phyloP scores from a whole-genome alignment of 2,113 vertebrate genomes.

The Chrysochloris asiatica region DNA sequence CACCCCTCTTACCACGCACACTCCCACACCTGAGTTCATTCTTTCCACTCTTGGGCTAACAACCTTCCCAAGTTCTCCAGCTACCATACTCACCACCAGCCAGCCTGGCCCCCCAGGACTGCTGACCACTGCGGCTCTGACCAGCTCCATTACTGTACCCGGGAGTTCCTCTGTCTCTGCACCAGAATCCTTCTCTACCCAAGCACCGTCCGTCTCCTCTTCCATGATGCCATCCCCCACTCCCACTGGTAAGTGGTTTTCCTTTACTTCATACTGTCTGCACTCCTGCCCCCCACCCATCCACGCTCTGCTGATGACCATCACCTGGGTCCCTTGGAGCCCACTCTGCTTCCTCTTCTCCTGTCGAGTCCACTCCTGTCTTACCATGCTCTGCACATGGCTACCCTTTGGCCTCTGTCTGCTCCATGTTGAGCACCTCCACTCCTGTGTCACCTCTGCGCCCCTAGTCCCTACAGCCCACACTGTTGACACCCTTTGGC shows the following conservation, averaged over 20 bases:
- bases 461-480: not conserved
- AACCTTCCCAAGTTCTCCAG: rapidly evolving
- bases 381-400: too few relatives aligned
- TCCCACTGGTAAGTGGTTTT: not conserved
- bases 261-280: too few relatives aligned
- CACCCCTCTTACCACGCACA: not conserved
- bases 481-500: too few relatives aligned
- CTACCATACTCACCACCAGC: conserved; percentile 32
- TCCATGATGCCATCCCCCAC: rapidly evolving
- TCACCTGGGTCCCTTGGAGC: not conserved
- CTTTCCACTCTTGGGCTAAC: not conserved
- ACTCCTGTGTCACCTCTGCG: too few relatives aligned
- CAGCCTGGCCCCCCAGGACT: rapidly evolving
- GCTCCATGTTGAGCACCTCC: too few relatives aligned
- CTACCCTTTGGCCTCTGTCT: too few relatives aligned
- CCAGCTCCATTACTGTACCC: rapidly evolving
- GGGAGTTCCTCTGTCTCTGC: not conserved
- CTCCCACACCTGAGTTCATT: rapidly evolving
- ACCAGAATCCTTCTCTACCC: rapidly evolving
- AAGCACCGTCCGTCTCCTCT: rapidly evolving
- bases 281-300: not conserved
- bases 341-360: too few relatives aligned
- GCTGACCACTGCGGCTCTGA: not conserved
- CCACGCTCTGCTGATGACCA: too few relatives aligned
- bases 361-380: too few relatives aligned